Evolutionary conservation across 2,797 vertebrate genomes (phyloP).

Genomic region (Dendrocincla fuliginosa): DNA sequence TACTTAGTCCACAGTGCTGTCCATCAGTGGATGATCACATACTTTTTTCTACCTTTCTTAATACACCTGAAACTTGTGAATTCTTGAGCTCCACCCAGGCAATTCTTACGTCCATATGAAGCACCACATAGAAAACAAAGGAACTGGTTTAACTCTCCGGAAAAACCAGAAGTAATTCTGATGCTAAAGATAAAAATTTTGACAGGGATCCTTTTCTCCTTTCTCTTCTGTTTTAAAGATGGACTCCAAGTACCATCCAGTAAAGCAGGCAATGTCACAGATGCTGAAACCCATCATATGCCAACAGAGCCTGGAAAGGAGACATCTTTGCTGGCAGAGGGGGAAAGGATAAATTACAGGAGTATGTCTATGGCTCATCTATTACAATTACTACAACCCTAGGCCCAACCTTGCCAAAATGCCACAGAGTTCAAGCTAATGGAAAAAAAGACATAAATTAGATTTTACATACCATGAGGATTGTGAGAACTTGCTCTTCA

Average conservation of each 20-base stretch:
- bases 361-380: background rate
- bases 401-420: background rate
- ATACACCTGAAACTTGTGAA: background rate
- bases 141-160: background rate
- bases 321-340: background rate
- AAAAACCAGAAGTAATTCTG: background rate
- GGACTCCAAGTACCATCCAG: background rate
- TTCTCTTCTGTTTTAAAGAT: background rate
- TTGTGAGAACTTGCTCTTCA: background rate
- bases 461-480: background rate
- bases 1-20: background rate
- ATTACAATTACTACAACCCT: background rate
- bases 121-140: background rate
- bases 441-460: background rate
- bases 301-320: background rate
- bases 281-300: background rate
- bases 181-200: background rate
- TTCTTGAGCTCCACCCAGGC: background rate
- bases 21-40: background rate
- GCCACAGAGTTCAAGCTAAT: background rate
- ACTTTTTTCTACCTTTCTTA: background rate
- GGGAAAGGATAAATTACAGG: background rate
- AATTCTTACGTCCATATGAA: background rate
- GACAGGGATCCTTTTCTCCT: background rate
- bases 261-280: background rate